These are phyloP conservation scores for Prenolepis imparis DNA, from an alignment of 2,888 invertebrate species.

Conservation along the genomic window DNA sequence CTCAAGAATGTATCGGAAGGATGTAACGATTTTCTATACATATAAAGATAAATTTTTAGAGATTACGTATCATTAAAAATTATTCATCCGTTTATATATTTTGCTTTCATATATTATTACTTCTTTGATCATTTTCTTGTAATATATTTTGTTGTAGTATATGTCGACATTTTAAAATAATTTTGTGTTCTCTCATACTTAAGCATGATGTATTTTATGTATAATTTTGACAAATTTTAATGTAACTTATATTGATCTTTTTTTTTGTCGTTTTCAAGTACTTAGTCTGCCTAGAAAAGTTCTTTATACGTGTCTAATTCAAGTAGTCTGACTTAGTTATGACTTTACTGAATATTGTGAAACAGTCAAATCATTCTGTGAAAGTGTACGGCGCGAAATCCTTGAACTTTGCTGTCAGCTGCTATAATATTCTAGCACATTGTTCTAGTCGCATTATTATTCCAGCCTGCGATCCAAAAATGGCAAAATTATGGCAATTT, in stretches of 20 bases:
- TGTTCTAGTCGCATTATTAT: not conserved
- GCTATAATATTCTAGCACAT: not conserved
- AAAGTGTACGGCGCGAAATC: slow-evolving; percentile 24
- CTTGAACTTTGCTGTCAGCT: slow-evolving; percentile 19
- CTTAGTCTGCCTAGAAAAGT: not conserved
- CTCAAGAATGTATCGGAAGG: not conserved
- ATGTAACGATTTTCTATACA: not conserved
- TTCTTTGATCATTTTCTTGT: not conserved
- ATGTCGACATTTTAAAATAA: not conserved
- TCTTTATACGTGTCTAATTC: not conserved
- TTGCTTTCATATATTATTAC: not conserved
- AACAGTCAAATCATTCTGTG: slow-evolving; percentile 15
- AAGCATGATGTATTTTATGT: not conserved
- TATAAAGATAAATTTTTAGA: not conserved
- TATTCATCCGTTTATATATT: not conserved
- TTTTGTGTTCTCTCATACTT: not conserved
- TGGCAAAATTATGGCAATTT: not conserved
- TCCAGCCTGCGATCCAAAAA: not conserved
- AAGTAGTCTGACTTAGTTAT: not conserved
- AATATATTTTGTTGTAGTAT: not conserved
- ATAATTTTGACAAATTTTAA: not conserved
- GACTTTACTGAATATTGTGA: not conserved
- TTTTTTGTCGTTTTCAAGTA: not conserved
- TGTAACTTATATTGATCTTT: not conserved
- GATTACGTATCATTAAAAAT: not conserved